phyloP scores from a whole-genome alignment of 2,888 invertebrate genomes.

The Tetropium fuscum region DNA sequence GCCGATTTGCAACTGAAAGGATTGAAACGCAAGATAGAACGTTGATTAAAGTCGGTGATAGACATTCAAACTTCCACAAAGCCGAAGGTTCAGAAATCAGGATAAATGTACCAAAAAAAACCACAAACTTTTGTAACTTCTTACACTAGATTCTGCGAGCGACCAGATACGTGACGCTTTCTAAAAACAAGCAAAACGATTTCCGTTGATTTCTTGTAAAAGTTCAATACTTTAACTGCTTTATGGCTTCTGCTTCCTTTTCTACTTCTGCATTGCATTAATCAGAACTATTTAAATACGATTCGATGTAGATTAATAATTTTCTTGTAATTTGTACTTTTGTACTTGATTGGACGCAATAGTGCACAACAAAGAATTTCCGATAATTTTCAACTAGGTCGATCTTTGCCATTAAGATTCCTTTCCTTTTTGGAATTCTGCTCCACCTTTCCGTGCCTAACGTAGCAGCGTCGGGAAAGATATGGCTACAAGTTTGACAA shows the following conservation, averaged over 20 bases:
- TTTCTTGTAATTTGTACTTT: too few relatives aligned
- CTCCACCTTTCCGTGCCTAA: conserved; percentile 33
- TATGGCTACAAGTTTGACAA: conserved; percentile 46
- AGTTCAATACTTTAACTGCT: conserved; percentile 15
- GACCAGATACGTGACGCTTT: conserved; percentile 2
- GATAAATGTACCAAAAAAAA: conserved; percentile 40
- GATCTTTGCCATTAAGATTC: too few relatives aligned
- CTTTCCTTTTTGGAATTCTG: too few relatives aligned
- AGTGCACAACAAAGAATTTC: too few relatives aligned
- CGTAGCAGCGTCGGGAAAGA: conserved; percentile 26
- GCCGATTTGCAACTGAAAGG: conserved; percentile 19
- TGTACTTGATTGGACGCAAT: too few relatives aligned
- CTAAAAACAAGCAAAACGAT: conserved; percentile 8
- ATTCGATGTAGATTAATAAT: too few relatives aligned
- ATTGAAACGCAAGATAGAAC: conserved; percentile 3
- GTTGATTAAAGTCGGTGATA: conserved; percentile 16
- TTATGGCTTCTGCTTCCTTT: too few relatives aligned
- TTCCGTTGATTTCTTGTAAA: conserved; percentile 5
- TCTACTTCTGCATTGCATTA: too few relatives aligned
- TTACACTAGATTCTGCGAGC: neutral
- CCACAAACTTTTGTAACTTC: conserved; percentile 37
- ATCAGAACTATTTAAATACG: too few relatives aligned
- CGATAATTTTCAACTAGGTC: too few relatives aligned
- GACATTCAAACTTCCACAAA: conserved; percentile 16
- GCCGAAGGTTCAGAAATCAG: conserved; percentile 28